Conservation (phyloP, 1,140 invertebrate genomes). For the Euwallacea fornicatus region DNA sequence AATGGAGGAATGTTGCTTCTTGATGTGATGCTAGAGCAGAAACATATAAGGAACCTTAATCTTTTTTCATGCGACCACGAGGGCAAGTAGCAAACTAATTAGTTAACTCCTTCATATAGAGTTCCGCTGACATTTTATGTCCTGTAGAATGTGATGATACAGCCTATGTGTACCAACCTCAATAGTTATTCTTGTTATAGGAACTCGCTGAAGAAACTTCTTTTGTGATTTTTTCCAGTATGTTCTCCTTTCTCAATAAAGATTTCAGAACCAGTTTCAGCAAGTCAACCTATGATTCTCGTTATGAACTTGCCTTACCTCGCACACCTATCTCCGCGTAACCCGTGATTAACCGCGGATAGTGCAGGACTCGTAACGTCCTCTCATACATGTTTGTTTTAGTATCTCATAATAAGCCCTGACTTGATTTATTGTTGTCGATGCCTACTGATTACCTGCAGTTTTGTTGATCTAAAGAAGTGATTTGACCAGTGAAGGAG, state of each 20-base stretch:
- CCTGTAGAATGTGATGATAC: too few species aligned
- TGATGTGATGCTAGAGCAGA: too few species aligned
- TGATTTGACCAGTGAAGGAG: too few species aligned
- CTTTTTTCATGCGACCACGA: too few species aligned
- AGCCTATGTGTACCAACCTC: too few species aligned
- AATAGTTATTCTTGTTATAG: too few species aligned
- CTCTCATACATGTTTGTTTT: neutral
- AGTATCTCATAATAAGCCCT: neutral
- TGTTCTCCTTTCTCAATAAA: constrained; percentile 32
- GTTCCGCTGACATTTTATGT: too few species aligned
- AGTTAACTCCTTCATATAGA: too few species aligned
- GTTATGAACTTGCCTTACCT: constrained; percentile 29
- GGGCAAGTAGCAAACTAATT: too few species aligned
- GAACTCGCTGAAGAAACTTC: neutral
- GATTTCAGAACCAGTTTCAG: constrained; percentile 32
- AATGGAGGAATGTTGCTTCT: too few species aligned
- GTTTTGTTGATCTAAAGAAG: neutral
- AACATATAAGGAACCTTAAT: too few species aligned
- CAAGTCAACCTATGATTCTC: constrained; percentile 27
- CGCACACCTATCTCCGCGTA: constrained; percentile 21
- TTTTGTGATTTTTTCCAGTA: constrained; percentile 16
- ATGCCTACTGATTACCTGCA: neutral
- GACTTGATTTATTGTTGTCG: neutral
- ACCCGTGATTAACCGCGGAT: constrained; percentile 21
- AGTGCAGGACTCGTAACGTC: constrained; percentile 1